Evolutionary conservation across 2,113 vertebrate genomes (phyloP), one percentile per base, ranked within the genome.

Genomic region (Entosphenus tridentatus): DNA sequence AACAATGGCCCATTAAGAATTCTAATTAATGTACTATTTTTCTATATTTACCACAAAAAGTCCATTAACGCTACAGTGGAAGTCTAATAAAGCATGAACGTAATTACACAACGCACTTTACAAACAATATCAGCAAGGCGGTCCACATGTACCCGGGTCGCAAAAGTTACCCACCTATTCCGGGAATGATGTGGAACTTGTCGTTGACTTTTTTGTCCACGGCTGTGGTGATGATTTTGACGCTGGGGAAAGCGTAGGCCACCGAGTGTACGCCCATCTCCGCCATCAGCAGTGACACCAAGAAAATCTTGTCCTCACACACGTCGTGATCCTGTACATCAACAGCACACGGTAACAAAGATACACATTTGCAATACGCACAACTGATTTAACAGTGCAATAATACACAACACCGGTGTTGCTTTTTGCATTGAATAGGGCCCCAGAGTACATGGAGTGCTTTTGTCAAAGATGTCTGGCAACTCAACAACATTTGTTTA

Each of bases 221-320:
- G 0, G 88, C 88, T 0, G 87, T 89, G 79, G 83, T 89, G 79
- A 89, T 91, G 80, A 91, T 88, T 71, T 72, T 83, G 39, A 91
- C 88, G 0, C 79, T 81, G 3, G 88, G 88, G 70, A 89, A 91
- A 17, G 88, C 87, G 0, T 91, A 89, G 39, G 88, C 88, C 77
- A 91, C 87, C 0, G 87, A 89, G 74, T 89, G 86, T 56, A 91
- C 85, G 0, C 87, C 87, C 86, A 87, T 87, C 77, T 91, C 87
- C 0, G 87, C 87, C 87, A 88, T 89, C 5, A 91, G 80, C 75
- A 91, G 78, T 0, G 87, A 91, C 56, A 88, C 73, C 72, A 91
- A 77, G 77, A 89, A 89, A 78, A 91, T 91, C 79, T 82, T 84
- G 57, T 89, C 86, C 79, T 91, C 87, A 9, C 85, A 80, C 1